Base-by-base conservation (phyloP, 2,797 vertebrate species). In the Leptoclinus maculatus region DNA sequence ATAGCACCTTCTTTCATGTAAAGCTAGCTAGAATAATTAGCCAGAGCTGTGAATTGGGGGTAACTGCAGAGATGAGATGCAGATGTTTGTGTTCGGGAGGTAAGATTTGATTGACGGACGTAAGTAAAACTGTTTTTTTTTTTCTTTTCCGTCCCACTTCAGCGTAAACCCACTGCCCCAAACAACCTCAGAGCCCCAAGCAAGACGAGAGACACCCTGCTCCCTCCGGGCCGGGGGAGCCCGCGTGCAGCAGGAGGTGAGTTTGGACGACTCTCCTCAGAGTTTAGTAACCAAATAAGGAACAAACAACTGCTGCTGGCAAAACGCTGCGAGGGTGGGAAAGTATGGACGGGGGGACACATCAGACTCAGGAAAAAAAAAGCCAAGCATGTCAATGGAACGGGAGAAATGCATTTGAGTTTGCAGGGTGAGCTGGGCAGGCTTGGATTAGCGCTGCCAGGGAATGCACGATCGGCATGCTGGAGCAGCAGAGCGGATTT, bases 151-250 rank as follows among this genome's bases (percentile, higher is more conserved):
- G 4, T 82, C 66, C 41, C 51, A 9, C 68, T 84, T 71, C 69
- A 95, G 92, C 82, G 88, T 83, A 95, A 95, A 84, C 83, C 86
- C 60, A 60, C 79, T 25, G 74, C 87, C 73, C 92, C 88, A 3
- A 90, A 79, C 16, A 86, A 95, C 86, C 90, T 92, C 65, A 85
- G 88, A 83, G 79, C 90, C 71, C 76, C 88, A 0, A 88, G 54
- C 76, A 91, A 90, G 88, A 90, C 71, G 75, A 91, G 88, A 80
- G 92, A 95, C 82, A 89, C 83, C 19, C 92, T 96, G 68, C 94
- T 94, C 74, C 95, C 83, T 45, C 92, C 93, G 7, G 92, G 83
- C 65, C 83, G 76, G 63, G 51, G 8, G 47, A 80, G 64, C 63
- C 65, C 63, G 2, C 76, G 45, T 47, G 39, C 63, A 5, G 27